Evolutionary conservation across 2,797 vertebrate species (phyloP).

Genomic region (Allochrocebus solatus): DNA sequence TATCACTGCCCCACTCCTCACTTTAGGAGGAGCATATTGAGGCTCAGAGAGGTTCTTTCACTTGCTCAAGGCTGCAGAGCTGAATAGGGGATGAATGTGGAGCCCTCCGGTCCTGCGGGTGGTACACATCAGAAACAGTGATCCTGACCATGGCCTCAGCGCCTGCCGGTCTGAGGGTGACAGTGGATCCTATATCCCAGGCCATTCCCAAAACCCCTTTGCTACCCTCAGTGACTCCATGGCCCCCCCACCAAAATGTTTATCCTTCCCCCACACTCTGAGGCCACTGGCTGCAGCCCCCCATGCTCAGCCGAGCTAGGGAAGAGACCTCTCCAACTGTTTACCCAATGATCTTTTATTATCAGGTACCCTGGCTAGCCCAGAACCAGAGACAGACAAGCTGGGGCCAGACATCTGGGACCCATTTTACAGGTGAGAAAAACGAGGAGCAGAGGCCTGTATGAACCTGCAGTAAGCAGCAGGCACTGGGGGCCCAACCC

Average conservation of each 20-base stretch:
- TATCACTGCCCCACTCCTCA: too few relatives aligned
- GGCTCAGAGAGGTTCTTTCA: not conserved
- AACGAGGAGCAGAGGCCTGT: not conserved
- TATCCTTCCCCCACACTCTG: not conserved
- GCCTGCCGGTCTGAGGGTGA: not conserved
- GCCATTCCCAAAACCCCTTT: not conserved
- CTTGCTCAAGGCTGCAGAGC: not conserved
- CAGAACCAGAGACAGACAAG: not conserved
- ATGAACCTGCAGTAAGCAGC: not conserved
- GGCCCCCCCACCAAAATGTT: not conserved
- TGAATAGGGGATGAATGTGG: not conserved
- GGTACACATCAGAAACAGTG: not conserved
- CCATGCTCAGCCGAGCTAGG: accelerated
- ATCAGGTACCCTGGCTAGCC: not conserved
- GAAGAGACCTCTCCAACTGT: not conserved
- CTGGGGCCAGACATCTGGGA: not conserved
- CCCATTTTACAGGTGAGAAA: not conserved
- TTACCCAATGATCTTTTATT: slow-evolving; percentile 32
- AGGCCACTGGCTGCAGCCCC: not conserved
- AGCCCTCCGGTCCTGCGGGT: not conserved
- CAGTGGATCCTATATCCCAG: not conserved
- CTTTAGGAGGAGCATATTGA: not conserved
- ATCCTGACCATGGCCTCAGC: not conserved
- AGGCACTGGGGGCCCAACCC: not conserved
- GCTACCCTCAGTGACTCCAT: not conserved